Conservation (phyloP, 1,140 invertebrate species). For the Homarus americanus region DNA sequence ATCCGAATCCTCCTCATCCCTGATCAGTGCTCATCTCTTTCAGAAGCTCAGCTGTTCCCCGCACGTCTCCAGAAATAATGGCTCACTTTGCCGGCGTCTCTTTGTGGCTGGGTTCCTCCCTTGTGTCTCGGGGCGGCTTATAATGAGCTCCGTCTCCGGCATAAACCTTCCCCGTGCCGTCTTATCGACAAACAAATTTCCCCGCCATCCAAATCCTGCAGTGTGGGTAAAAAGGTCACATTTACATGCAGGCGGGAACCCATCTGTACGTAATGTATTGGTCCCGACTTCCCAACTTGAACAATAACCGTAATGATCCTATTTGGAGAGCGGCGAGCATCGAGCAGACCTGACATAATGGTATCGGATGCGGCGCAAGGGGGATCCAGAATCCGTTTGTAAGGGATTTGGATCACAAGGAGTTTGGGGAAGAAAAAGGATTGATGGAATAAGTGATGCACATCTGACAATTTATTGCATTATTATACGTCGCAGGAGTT, state of each 20-base stretch:
- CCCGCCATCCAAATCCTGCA: constrained; percentile 69
- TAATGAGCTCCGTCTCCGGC: constrained; percentile 66
- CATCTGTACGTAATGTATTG: constrained; percentile 69
- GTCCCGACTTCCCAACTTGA: constrained; percentile 70
- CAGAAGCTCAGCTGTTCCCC: constrained; percentile 62
- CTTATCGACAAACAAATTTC: constrained; percentile 72
- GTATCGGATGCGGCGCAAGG: constrained; percentile 56
- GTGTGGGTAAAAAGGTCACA: constrained; percentile 71
- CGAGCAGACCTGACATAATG: constrained; percentile 68
- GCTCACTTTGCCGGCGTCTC: constrained; percentile 68
- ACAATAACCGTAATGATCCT: constrained; percentile 72
- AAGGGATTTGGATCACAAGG: constrained; percentile 65
- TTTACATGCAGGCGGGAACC: constrained; percentile 71
- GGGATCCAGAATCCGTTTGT: constrained; percentile 66
- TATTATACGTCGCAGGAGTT: constrained; percentile 43
- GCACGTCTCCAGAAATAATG: constrained; percentile 67
- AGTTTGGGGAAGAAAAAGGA: constrained; percentile 62
- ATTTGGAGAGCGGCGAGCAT: constrained; percentile 68
- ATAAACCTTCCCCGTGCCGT: constrained; percentile 62
- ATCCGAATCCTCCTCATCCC: constrained; percentile 58
- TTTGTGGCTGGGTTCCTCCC: constrained; percentile 43
- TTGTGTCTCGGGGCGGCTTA: constrained; percentile 61
- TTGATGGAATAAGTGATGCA: constrained; percentile 67
- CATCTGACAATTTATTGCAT: constrained; percentile 61
- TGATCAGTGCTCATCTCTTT: constrained; percentile 68